Conservation (phyloP, 2,113 vertebrate genomes). For the Sinosuthora webbiana region DNA sequence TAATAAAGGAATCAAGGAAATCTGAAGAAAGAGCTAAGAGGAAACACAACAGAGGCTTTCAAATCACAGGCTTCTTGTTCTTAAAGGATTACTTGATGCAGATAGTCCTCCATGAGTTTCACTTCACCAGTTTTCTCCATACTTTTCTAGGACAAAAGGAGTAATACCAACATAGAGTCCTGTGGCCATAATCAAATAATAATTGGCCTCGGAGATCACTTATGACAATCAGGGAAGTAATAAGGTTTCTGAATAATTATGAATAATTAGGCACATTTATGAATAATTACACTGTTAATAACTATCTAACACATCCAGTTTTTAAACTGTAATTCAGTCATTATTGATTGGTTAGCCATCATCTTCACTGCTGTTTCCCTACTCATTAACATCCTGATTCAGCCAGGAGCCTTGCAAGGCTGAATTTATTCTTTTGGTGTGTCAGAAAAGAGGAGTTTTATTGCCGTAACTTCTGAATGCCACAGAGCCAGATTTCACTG, state of each 20-base stretch:
- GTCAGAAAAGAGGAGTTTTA: not conserved
- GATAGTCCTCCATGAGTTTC: not conserved
- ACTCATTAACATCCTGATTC: constrained; percentile 57
- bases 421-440: not conserved
- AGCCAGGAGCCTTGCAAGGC: constrained; percentile 9
- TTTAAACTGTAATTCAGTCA: constrained; percentile 76
- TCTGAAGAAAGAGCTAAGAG: constrained; percentile 49
- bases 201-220: constrained; percentile 79
- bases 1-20: constrained; percentile 62
- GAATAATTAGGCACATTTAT: constrained; percentile 83
- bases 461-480: not conserved
- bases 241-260: constrained; percentile 82
- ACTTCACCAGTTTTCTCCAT: not conserved
- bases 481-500: not conserved
- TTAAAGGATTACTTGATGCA: constrained; percentile 48
- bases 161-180: constrained; percentile 52
- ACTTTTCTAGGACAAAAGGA: constrained; percentile 56
- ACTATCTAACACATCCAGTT: constrained; percentile 77
- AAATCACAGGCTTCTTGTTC: constrained; percentile 42
- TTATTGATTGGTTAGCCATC: constrained; percentile 67
- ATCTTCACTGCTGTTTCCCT: constrained; percentile 25
- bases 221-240: constrained; percentile 78
- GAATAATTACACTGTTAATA: constrained; percentile 84
- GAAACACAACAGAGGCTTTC: constrained; percentile 34
- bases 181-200: constrained; percentile 73